Evolutionary conservation across 2,888 invertebrate species (phyloP).

Genomic region (Autographa gamma): DNA sequence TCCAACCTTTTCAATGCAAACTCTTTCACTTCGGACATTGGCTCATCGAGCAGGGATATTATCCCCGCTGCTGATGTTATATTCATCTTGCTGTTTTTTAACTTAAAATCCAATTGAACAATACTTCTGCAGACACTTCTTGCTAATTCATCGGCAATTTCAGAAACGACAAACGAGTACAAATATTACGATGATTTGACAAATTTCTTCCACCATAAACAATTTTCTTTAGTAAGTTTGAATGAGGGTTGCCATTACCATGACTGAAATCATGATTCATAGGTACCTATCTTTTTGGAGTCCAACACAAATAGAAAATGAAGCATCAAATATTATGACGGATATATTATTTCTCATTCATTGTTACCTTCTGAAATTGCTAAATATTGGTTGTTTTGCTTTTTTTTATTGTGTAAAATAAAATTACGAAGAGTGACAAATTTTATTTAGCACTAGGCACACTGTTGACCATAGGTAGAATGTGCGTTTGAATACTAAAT

Average conservation of each 20-base stretch:
- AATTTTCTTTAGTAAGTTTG: slow-evolving; percentile 26
- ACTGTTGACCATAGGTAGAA: background rate
- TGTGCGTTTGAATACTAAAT: background rate
- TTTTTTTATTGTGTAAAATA: no score
- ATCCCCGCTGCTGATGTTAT: slow-evolving; percentile 94
- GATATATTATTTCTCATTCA: no score
- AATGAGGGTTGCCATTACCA: slow-evolving; percentile 22
- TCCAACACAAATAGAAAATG: no score
- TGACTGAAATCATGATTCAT: no score
- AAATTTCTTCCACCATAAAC: slow-evolving; percentile 75
- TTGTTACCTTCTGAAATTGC: no score
- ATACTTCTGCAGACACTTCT: slow-evolving; percentile 34
- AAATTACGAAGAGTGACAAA: no score
- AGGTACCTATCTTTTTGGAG: no score
- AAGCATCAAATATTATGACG: no score
- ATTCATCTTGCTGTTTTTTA: slow-evolving; percentile 77
- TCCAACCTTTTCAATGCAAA: slow-evolving; percentile 98
- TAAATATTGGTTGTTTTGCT: no score
- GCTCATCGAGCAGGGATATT: slow-evolving; percentile 98
- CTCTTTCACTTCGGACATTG: slow-evolving; percentile 96
- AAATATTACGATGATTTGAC: slow-evolving; percentile 82
- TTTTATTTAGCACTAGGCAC: background rate
- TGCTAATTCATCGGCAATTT: slow-evolving; percentile 47
- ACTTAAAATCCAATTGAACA: slow-evolving; percentile 40
- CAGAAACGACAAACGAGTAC: slow-evolving; percentile 63